Evolutionary conservation across 2,797 vertebrate species (phyloP).

Genomic region (Megaceryle alcyon): DNA sequence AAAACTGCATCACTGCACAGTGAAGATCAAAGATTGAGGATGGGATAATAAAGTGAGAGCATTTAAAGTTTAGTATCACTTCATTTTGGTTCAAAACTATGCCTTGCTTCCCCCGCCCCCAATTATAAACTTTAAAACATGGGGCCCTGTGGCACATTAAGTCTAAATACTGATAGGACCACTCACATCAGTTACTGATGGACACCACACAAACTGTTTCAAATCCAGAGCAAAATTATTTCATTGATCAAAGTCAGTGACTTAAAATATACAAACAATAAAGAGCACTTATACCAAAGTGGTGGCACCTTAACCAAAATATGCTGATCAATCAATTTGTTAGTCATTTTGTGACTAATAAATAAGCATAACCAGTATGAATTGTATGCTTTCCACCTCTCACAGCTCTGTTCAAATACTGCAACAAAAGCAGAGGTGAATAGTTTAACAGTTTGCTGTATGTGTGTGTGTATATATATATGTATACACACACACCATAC

Average conservation of each 20-base stretch:
- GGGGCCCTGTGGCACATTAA: not conserved
- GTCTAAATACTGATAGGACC: not conserved
- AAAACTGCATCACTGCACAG: not conserved
- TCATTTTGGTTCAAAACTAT: not conserved
- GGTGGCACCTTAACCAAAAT: not conserved
- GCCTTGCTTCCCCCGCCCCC: rapidly evolving
- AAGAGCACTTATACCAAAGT: not conserved
- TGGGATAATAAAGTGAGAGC: not conserved
- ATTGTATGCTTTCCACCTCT: not conserved
- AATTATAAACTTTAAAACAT: not conserved
- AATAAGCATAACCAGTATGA: not conserved
- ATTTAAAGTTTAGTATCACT: not conserved
- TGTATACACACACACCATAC: too few relatives aligned
- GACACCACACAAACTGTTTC: not conserved
- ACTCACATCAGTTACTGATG: not conserved
- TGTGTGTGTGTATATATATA: not conserved
- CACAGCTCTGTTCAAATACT: not conserved
- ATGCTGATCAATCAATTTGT: not conserved
- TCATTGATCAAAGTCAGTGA: not conserved
- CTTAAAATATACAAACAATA: not conserved
- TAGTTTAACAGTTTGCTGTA: not conserved
- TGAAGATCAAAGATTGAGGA: not conserved
- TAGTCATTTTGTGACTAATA: not conserved
- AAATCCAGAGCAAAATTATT: not conserved
- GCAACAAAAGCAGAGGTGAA: not conserved